Evolutionary conservation across 2,113 vertebrate species (phyloP).

Genomic region (Rafetus swinhoei): DNA sequence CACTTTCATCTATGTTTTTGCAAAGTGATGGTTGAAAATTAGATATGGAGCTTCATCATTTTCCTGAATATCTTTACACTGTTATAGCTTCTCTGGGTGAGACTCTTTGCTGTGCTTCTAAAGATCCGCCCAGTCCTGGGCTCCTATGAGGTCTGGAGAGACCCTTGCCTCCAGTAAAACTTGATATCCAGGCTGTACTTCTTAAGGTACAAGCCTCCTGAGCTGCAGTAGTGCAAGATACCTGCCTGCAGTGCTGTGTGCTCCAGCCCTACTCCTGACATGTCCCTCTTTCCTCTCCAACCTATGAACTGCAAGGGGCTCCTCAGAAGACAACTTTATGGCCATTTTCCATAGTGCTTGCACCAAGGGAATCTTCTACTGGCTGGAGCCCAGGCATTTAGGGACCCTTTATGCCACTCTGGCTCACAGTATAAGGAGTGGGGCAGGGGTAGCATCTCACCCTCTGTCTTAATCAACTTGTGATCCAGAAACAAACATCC

Average conservation of each 20-base stretch:
- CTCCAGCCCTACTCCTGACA: neutral
- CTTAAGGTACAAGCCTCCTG: neutral
- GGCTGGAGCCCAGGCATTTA: neutral
- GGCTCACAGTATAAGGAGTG: neutral
- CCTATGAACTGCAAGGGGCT: neutral
- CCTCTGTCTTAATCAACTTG: neutral
- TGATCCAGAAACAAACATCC: neutral
- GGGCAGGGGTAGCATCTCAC: neutral
- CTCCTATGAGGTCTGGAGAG: neutral
- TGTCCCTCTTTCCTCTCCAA: neutral
- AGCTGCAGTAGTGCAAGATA: neutral
- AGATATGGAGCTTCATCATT: neutral
- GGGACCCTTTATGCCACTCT: neutral
- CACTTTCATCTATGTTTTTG: neutral
- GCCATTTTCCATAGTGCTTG: neutral
- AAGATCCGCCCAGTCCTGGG: neutral
- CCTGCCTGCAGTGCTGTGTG: neutral
- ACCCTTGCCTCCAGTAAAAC: neutral
- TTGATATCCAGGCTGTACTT: neutral
- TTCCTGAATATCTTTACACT: accelerated
- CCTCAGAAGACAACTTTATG: neutral
- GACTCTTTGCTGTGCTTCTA: too few species aligned
- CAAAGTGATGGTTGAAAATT: neutral
- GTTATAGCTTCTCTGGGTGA: neutral
- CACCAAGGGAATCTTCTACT: neutral